phyloP scores from a whole-genome alignment of 2,113 vertebrate genomes.

The Pluvialis apricaria region DNA sequence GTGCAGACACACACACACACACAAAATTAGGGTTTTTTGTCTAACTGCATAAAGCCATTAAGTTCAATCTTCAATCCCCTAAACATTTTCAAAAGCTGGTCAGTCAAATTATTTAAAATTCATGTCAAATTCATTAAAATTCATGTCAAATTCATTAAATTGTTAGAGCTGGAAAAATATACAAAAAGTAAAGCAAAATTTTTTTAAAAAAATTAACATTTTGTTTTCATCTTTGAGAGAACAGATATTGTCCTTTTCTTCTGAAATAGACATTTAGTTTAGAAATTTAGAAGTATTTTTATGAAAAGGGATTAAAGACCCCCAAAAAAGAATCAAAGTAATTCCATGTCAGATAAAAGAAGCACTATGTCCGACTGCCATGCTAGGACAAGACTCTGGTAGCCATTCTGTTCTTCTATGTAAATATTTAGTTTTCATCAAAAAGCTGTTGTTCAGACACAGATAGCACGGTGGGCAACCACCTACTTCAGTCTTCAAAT shows the following conservation, averaged over 20 bases:
- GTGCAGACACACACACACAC: background rate
- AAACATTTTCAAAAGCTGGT: background rate
- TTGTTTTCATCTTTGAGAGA: background rate
- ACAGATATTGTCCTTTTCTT: background rate
- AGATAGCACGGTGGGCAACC: background rate
- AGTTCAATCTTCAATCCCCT: background rate
- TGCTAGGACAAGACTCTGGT: background rate
- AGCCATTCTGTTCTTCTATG: fast-evolving
- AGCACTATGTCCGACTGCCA: background rate
- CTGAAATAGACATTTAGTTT: background rate
- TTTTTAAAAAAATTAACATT: background rate
- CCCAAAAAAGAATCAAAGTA: fast-evolving
- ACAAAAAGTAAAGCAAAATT: background rate
- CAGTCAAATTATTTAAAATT: background rate
- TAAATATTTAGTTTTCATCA: background rate
- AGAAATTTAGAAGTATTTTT: background rate
- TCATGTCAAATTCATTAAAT: background rate
- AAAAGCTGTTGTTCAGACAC: background rate
- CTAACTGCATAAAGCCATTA: background rate
- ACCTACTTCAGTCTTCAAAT: background rate
- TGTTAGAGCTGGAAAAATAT: background rate
- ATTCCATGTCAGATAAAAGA: background rate
- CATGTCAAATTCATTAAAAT: background rate
- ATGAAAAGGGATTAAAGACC: background rate
- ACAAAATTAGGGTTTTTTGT: fast-evolving